These are phyloP conservation scores for Trissolcus japonicus DNA, from an alignment of 2,888 invertebrate genomes.

Conservation along the genomic window DNA sequence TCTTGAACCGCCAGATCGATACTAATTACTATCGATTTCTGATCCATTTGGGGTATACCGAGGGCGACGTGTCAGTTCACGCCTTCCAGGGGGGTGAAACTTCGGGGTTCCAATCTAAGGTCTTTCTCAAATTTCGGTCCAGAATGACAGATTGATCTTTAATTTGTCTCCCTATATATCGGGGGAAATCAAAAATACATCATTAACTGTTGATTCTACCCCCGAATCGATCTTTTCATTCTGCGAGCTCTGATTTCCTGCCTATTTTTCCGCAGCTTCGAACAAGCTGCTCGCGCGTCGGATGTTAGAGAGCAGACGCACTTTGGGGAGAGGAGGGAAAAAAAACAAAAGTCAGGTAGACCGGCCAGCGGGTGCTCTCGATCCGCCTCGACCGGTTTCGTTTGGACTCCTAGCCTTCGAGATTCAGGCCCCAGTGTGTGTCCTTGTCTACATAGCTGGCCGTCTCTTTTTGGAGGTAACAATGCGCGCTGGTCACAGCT, in stretches of 20 bases:
- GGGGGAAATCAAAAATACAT: constrained; percentile 31
- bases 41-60: constrained; percentile 20
- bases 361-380: constrained; percentile 69
- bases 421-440: constrained; percentile 56
- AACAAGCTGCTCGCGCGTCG: constrained; percentile 3
- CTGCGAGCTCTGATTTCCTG: too few species aligned
- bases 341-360: constrained; percentile 49
- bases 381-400: constrained; percentile 75
- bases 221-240: constrained; percentile 16
- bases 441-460: constrained; percentile 16
- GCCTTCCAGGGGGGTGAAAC: constrained; percentile 22
- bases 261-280: constrained; percentile 1
- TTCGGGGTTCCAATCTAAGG: constrained; percentile 35
- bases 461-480: constrained; percentile 25
- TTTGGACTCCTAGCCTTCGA: constrained; percentile 72
- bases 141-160: constrained; percentile 68
- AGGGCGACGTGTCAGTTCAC: constrained; percentile 20
- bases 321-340: constrained; percentile 36
- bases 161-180: constrained; percentile 58
- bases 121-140: constrained; percentile 57
- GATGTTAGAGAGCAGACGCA: constrained; percentile 1
- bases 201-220: constrained; percentile 53
- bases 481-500: constrained; percentile 51
- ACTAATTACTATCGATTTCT: constrained; percentile 49
- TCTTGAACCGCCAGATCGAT: constrained; percentile 30